These are phyloP conservation scores for Pollenia labialis DNA, from an alignment of 2,888 invertebrate genomes.

Conservation along the genomic window DNA sequence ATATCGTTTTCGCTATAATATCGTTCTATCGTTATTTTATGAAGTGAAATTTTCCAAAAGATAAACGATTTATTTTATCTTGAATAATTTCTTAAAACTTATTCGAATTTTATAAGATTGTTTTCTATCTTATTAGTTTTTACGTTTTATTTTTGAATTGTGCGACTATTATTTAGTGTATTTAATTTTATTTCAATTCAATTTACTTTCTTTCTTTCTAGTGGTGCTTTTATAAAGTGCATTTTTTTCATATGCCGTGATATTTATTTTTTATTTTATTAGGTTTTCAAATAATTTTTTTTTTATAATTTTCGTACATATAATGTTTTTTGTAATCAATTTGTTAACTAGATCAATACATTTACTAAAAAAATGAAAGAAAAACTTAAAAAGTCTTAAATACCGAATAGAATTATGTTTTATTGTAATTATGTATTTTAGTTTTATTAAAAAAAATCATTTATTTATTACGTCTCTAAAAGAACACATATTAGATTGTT, in stretches of 20 bases:
- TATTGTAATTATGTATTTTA: conserved; percentile 22
- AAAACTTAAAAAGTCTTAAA: conserved; percentile 22
- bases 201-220: background rate
- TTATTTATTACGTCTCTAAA: conserved; percentile 39
- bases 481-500: background rate
- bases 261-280: conserved; percentile 46
- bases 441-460: conserved; percentile 14
- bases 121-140: conserved; percentile 14
- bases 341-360: background rate
- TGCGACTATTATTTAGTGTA: conserved; percentile 7
- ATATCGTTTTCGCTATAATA: no score
- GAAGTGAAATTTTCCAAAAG: conserved; percentile 23
- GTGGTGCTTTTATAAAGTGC: conserved; percentile 71
- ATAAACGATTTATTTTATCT: conserved; percentile 5
- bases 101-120: conserved; percentile 17
- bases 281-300: background rate
- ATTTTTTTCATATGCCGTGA: conserved; percentile 64
- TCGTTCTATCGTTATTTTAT: background rate
- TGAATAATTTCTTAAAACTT: conserved; percentile 6
- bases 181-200: background rate
- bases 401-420: conserved; percentile 18
- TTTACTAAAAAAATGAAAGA: background rate
- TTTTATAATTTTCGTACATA: background rate
- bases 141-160: background rate
- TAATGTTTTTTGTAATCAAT: background rate